Evolutionary conservation across 2,888 invertebrate genomes (phyloP).

Genomic region (Drosophila atripex): DNA sequence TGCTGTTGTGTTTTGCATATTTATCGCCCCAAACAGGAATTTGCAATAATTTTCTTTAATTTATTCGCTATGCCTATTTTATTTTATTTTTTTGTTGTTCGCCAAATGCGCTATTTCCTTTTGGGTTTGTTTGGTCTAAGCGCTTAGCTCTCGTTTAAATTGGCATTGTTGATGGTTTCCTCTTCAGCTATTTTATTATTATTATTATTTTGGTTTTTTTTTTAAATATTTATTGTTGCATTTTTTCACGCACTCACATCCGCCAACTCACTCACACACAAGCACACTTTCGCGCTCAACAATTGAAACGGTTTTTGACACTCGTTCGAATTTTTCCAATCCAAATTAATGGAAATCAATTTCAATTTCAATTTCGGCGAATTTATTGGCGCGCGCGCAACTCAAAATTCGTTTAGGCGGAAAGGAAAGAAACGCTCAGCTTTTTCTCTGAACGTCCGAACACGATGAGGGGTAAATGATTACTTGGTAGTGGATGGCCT

Average conservation of each 20-base stretch:
- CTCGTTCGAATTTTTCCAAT: conserved; percentile 22
- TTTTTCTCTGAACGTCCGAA: conserved; percentile 7
- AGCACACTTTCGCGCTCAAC: conserved; percentile 9
- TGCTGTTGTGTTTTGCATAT: conserved; percentile 39
- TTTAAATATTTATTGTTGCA: conserved; percentile 53
- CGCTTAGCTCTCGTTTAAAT: conserved; percentile 41
- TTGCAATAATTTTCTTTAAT: conserved; percentile 3
- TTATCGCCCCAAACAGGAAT: conserved; percentile 6
- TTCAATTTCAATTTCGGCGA: conserved; percentile 17
- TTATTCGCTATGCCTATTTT: conserved; percentile 4
- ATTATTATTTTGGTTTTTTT: conserved; percentile 27
- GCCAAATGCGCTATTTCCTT: conserved; percentile 2
- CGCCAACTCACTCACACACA: conserved; percentile 25
- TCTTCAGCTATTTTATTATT: conserved; percentile 8
- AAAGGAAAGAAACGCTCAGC: conserved; percentile 5
- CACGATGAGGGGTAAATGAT: conserved; percentile 7
- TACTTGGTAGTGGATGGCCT: neutral
- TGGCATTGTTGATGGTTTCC: conserved; percentile 53
- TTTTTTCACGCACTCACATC: conserved; percentile 61
- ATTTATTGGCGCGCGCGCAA: conserved; percentile 24
- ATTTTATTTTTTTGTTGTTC: too few relatives aligned
- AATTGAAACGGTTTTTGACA: conserved; percentile 11
- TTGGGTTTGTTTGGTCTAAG: neutral
- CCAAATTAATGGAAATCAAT: conserved; percentile 35
- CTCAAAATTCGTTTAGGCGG: conserved; percentile 5